Percentiles rank a stretch among this genome's conserved stretches.
Conservation (phyloP, 2,797 vertebrate species). For the Chrysolophus pictus region DNA sequence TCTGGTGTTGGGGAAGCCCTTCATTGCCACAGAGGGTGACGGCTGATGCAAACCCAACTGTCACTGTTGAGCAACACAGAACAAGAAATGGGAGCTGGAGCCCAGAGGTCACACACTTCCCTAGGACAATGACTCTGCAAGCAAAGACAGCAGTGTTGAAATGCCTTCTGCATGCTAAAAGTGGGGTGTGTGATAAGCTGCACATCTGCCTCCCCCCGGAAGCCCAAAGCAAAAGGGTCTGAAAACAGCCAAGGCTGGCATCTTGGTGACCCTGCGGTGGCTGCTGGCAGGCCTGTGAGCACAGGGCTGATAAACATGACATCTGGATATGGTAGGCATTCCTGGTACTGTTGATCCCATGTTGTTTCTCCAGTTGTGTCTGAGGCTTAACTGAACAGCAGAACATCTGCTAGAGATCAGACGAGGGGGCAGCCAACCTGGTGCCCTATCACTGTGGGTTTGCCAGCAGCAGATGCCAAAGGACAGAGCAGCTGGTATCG, state of each 20-base stretch:
- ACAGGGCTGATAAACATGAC: not conserved
- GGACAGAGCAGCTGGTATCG: constrained; percentile 19
- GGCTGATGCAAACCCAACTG: constrained; percentile 72
- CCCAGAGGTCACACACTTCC: constrained; percentile 66
- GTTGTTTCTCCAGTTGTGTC: not conserved
- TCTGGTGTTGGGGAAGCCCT: constrained; percentile 1
- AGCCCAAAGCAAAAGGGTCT: not conserved
- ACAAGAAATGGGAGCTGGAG: not conserved
- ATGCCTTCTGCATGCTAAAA: not conserved
- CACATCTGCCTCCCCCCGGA: not conserved
- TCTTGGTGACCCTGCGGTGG: not conserved
- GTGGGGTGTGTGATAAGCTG: not conserved
- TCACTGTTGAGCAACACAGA: constrained; percentile 66
- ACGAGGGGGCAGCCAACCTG: not conserved
- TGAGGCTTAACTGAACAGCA: constrained; percentile 34
- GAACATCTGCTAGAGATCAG: not conserved
- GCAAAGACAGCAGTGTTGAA: constrained; percentile 45
- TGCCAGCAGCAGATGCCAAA: not conserved
- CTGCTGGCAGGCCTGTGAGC: not conserved
- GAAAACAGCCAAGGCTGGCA: not conserved
- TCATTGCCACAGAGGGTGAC: constrained; percentile 61
- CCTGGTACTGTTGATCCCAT: not conserved
- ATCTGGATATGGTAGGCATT: not conserved
- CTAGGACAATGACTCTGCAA: constrained; percentile 58
- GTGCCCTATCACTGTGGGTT: not conserved